These are phyloP conservation scores for Cephalopachus bancanus DNA, from an alignment of 2,797 vertebrate genomes.

Conservation along the genomic window DNA sequence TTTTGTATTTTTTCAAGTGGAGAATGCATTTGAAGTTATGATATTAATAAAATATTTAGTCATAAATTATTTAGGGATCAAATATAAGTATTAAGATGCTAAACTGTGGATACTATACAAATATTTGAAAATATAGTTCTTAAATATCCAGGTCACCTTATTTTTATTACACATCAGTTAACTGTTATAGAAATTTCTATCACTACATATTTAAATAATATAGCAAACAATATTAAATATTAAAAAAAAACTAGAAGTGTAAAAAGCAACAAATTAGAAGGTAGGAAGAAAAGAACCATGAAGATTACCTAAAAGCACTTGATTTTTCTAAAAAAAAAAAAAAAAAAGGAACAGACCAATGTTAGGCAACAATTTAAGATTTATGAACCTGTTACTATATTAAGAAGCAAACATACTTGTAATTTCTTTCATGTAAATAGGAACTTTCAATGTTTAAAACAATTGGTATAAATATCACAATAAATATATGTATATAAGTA, in stretches of 20 bases:
- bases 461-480: background rate
- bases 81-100: background rate
- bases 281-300: background rate
- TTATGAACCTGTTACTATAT: background rate
- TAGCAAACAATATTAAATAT: background rate
- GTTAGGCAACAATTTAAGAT: background rate
- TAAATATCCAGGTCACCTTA: background rate
- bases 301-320: background rate
- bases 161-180: background rate
- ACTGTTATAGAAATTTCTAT: background rate
- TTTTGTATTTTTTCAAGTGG: slow-evolving; percentile 63
- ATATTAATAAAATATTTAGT: background rate
- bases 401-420: background rate
- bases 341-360: background rate
- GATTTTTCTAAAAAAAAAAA: background rate
- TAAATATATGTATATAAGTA: background rate
- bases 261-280: background rate
- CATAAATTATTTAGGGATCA: background rate
- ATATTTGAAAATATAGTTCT: background rate
- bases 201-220: background rate
- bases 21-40: background rate
- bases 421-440: background rate
- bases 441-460: slow-evolving; percentile 14
- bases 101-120: background rate
- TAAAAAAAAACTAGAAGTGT: slow-evolving; percentile 6